Conservation (phyloP, 2,113 vertebrate genomes). For the Monarcha castaneiventris region DNA sequence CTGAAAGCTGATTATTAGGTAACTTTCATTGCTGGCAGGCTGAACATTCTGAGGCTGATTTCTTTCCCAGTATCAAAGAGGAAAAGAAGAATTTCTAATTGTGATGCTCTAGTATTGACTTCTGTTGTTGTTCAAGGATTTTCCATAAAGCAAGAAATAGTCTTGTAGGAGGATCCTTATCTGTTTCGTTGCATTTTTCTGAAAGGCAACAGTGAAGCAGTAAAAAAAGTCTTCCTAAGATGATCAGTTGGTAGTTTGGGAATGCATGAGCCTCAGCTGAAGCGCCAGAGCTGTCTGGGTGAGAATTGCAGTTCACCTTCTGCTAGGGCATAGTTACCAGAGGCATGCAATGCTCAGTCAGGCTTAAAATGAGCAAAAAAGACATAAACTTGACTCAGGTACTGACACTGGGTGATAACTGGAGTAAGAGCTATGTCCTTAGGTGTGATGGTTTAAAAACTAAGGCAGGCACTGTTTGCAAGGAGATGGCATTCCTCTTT, state of each 20-base stretch:
- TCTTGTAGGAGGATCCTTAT: background rate
- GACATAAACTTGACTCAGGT: background rate
- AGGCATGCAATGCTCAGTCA: background rate
- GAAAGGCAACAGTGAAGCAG: background rate
- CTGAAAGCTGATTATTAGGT: background rate
- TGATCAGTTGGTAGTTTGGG: background rate
- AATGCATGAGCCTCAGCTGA: accelerated
- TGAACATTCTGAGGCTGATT: background rate
- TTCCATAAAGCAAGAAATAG: background rate
- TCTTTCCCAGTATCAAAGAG: background rate
- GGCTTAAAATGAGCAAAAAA: background rate
- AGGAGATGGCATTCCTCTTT: background rate
- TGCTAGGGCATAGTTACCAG: background rate
- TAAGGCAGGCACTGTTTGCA: background rate
- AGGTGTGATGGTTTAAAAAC: background rate
- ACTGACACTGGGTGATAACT: background rate
- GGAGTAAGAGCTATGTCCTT: background rate
- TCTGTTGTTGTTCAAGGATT: background rate
- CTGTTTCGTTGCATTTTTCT: background rate
- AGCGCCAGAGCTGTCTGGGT: background rate
- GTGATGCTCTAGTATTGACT: background rate
- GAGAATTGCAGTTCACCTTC: background rate
- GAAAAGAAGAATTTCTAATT: background rate
- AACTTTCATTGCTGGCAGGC: background rate
- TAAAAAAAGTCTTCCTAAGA: background rate